A percentile compares a stretch with the other conserved stretches of the same genome.
Conservation (phyloP, 2,113 vertebrate species). For the Cynopterus brachyotis region DNA sequence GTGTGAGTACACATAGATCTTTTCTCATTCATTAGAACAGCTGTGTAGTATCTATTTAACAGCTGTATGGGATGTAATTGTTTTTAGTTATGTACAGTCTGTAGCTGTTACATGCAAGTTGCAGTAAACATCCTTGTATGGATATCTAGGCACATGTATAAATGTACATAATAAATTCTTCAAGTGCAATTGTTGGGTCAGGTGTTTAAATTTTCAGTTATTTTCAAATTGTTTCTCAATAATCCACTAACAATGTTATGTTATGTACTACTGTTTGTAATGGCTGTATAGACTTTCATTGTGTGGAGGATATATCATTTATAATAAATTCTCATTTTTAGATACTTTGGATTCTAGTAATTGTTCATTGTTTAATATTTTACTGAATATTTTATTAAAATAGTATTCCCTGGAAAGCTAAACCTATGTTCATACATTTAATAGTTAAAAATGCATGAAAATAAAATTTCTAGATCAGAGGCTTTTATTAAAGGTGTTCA, state of each 20-base stretch:
- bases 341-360: not conserved
- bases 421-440: not conserved
- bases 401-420: not conserved
- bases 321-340: not conserved
- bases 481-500: not conserved
- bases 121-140: not conserved
- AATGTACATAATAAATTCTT: not conserved
- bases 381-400: not conserved
- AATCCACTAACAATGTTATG: not conserved
- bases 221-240: conserved; percentile 8
- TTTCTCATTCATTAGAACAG: not conserved
- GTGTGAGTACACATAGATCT: not conserved
- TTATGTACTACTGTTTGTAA: not conserved
- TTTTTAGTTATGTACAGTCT: not conserved
- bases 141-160: not conserved
- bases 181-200: not conserved
- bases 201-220: not conserved
- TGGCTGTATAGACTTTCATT: not conserved
- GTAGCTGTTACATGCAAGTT: not conserved
- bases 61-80: not conserved
- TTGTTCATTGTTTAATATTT: conserved; percentile 6
- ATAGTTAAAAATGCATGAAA: not conserved
- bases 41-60: not conserved
- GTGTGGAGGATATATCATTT: not conserved
- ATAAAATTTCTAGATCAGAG: conserved; percentile 34